Percentiles rank a stretch among this genome's conserved stretches.
Evolutionary conservation across 2,113 vertebrate genomes (phyloP).

Genomic region (Hypomesus transpacificus): DNA sequence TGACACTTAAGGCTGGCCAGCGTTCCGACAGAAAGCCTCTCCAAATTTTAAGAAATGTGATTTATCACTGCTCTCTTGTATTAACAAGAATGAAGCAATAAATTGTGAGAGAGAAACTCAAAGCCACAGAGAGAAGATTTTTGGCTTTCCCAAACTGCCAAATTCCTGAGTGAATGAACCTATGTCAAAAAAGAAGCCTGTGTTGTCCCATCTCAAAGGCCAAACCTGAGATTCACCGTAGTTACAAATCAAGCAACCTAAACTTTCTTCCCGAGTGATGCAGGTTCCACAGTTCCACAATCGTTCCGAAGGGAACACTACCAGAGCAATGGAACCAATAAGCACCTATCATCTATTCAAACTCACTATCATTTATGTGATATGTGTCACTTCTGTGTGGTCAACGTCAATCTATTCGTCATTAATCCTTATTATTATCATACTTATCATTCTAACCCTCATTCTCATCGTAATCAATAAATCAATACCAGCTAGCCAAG

Average conservation of each 20-base stretch:
- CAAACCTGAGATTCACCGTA: neutral
- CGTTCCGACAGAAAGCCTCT: too few relatives aligned
- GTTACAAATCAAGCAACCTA: neutral
- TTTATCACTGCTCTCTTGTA: neutral
- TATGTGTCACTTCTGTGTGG: too few relatives aligned
- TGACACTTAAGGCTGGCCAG: neutral
- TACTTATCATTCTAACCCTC: too few relatives aligned
- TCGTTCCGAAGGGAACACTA: neutral
- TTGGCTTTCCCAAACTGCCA: neutral
- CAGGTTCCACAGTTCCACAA: neutral
- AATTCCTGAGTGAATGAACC: neutral
- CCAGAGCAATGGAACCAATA: neutral
- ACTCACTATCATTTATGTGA: too few relatives aligned
- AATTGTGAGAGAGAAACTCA: neutral
- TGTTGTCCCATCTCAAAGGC: neutral
- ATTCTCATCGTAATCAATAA: too few relatives aligned
- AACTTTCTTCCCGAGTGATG: neutral
- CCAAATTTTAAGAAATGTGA: neutral
- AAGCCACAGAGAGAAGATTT: neutral
- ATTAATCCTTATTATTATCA: too few relatives aligned
- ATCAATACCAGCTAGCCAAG: too few relatives aligned
- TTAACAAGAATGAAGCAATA: neutral
- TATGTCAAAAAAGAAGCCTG: neutral
- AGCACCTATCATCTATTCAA: too few relatives aligned
- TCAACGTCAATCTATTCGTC: too few relatives aligned